phyloP scores from a whole-genome alignment of 35 echinoderm and acorn worm species.

The Strongylocentrotus purpuratus region DNA sequence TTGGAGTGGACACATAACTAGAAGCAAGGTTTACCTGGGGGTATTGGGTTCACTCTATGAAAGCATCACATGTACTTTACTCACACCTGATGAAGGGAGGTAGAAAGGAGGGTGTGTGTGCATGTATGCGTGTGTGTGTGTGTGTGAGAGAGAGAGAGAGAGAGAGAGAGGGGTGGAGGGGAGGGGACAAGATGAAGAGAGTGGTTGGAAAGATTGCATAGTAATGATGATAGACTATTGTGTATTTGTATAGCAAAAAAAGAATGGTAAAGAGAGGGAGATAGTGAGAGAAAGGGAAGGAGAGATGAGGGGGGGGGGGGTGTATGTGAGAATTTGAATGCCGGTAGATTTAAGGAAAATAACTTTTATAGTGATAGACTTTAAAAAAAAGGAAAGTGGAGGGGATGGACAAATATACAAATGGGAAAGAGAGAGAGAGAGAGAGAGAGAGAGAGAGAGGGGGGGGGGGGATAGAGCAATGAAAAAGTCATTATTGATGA shows the following conservation, averaged over 20 bases:
- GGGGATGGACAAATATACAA: no score
- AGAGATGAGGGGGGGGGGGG: background rate
- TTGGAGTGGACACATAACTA: background rate
- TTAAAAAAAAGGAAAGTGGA: no score
- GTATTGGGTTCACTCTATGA: background rate
- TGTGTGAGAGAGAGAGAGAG: background rate
- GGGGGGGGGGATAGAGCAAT: background rate
- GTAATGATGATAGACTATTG: no score
- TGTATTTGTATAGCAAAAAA: no score
- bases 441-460: background rate
- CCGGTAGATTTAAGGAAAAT: no score
- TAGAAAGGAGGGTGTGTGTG: no score
- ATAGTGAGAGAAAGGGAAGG: background rate
- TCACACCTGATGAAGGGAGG: background rate
- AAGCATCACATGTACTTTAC: slow-evolving; percentile 2
- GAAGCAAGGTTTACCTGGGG: background rate
- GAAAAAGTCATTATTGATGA: no score
- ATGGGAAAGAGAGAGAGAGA: background rate
- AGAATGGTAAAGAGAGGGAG: background rate
- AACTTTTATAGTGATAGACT: no score
- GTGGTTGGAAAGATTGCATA: no score
- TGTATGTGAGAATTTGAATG: no score
- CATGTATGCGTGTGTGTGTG: no score
- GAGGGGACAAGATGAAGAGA: background rate
- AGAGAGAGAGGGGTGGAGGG: background rate